Evolutionary conservation across 2,888 invertebrate genomes (phyloP).

Genomic region (Acanthosepion pharaonis): DNA sequence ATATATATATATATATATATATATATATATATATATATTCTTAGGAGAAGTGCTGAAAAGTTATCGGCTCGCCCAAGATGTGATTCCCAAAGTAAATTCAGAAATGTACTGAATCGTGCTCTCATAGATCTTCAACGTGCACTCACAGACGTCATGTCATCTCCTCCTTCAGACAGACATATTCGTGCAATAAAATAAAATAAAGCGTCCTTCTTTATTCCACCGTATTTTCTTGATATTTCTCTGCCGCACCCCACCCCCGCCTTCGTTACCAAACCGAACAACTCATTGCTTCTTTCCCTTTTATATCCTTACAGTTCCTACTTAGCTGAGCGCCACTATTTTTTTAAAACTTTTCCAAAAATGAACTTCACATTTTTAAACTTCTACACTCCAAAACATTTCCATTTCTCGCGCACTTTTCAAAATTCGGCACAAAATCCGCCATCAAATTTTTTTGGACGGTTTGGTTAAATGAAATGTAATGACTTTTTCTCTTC

Average conservation of each 20-base stretch:
- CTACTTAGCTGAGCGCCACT: not conserved
- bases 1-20: constrained; percentile 35
- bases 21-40: not conserved
- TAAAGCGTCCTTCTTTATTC: not conserved
- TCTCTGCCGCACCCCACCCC: not conserved
- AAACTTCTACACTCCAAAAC: no score
- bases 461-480: no score
- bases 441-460: no score
- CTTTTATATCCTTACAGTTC: not conserved
- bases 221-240: not conserved
- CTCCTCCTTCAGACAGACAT: not conserved
- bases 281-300: not conserved
- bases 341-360: no score
- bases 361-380: no score
- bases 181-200: not conserved
- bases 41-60: not conserved
- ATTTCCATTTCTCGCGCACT: no score
- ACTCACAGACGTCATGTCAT: not conserved
- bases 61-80: not conserved
- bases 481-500: no score
- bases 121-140: not conserved
- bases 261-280: not conserved
- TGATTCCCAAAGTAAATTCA: not conserved
- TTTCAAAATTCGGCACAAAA: no score
- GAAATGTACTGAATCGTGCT: not conserved